Base-by-base conservation (phyloP, 1,140 invertebrate genomes). In the Oreohelix idahoensis region DNA sequence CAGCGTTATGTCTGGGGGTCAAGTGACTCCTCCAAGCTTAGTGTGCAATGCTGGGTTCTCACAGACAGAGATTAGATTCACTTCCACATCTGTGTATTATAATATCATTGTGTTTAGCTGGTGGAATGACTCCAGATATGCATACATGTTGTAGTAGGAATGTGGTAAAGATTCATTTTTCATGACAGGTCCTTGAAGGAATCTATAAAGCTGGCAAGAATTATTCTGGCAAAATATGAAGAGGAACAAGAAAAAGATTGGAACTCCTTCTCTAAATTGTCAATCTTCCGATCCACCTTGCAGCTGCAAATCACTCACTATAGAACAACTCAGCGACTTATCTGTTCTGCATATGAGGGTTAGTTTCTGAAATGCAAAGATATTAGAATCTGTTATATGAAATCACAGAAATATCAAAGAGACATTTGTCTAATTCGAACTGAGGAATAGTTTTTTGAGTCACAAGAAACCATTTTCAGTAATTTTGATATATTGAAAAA, bases 321-420 rank as follows among this genome's bases (percentile, higher is more conserved):
- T 53, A 49, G n/a, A 45, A 35, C 74, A 10, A 51, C 42, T 13
- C 36, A 45, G 32, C 17, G 49, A 35, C n/a, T 45, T 20, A 35
- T 76, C 45, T 76, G 74, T 35, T 15, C 74, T 32, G 39, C 42
- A 32, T 66, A 32, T 66, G n/a, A 66, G 32, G 63, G 63, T 66
- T 66, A 32, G 63, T 58, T 58, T 20, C 4, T 49, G 45, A 58
- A 20, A 58, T n/a, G n/a, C n/a, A 15, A n/a, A 23, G 53, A 11
- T 58, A 11, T 2, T 2, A 23, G 53, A 20, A 58, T 15, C 20
- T 58, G 53, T n/a, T 15, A 4, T 2, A 5, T n/a, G 26, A 58
- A 20, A 58, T 20, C 53, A 58, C 53, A 58, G 10, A 23, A 20
- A 58, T 58, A 23, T 58, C 5, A 20, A 58, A 23, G n/a, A n/a